Percentiles rank a stretch among this genome's conserved stretches.
phyloP scores from a whole-genome alignment of 1,140 invertebrate genomes.

The Laupala kohalensis region DNA sequence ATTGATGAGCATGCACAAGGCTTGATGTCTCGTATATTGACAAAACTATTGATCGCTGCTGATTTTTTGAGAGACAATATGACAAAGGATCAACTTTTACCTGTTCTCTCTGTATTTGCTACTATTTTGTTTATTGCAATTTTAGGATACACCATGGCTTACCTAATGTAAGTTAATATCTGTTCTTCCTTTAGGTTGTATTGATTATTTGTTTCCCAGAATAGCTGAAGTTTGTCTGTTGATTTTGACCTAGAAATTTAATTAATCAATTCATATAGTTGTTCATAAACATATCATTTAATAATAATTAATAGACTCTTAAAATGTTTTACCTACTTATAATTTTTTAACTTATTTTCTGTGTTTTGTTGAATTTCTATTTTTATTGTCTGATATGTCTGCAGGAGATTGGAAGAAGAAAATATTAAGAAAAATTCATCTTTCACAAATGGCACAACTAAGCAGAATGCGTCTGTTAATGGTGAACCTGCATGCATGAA shows the following conservation, averaged over 20 bases:
- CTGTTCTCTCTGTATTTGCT: constrained; percentile 64
- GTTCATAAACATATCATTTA: too few relatives aligned
- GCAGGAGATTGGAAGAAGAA: constrained; percentile 65
- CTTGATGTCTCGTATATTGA: constrained; percentile 48
- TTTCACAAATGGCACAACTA: neutral
- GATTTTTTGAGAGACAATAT: constrained; percentile 63
- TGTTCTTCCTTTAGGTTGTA: neutral
- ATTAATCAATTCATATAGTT: neutral
- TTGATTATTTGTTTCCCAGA: too few relatives aligned
- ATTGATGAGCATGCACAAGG: constrained; percentile 62
- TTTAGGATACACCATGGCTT: constrained; percentile 77
- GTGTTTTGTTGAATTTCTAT: too few relatives aligned
- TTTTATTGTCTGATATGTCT: constrained; percentile 11
- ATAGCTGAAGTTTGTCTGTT: neutral
- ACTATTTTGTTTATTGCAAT: constrained; percentile 68
- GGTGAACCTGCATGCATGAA: neutral
- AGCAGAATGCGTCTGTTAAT: neutral
- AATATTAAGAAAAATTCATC: constrained; percentile 41
- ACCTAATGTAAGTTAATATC: constrained; percentile 54
- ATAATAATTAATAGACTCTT: neutral
- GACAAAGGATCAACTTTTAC: constrained; percentile 67
- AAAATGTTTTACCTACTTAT: constrained; percentile 5
- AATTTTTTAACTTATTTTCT: too few relatives aligned
- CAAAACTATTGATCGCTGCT: constrained; percentile 49
- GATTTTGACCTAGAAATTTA: neutral